These are phyloP conservation scores for Ceratotherium simum DNA, from an alignment of 2,113 vertebrate genomes.

Conservation along the genomic window DNA sequence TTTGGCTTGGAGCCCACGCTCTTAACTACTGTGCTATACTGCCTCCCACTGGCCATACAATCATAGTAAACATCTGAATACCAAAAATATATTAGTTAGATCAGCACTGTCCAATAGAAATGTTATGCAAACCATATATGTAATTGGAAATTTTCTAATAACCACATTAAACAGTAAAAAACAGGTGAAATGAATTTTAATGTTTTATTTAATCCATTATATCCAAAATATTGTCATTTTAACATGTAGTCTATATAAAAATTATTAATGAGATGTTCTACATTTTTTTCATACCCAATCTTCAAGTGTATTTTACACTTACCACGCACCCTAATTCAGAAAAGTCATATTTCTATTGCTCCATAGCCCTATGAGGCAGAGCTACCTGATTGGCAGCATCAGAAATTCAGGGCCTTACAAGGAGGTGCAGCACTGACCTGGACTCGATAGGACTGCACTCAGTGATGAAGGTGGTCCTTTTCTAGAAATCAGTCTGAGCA, in stretches of 20 bases:
- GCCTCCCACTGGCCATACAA: conserved; percentile 74
- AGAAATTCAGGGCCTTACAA: not conserved
- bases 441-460: not conserved
- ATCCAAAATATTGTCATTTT: not conserved
- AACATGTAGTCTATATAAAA: not conserved
- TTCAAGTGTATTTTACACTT: not conserved
- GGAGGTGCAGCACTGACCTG: not conserved
- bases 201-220: not conserved
- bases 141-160: conserved; percentile 1
- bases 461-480: not conserved
- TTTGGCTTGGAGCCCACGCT: not conserved
- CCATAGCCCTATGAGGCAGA: not conserved
- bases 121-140: not conserved
- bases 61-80: not conserved
- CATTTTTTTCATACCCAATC: not conserved
- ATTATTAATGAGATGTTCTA: not conserved
- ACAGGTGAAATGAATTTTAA: not conserved
- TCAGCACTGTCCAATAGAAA: not conserved
- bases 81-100: not conserved
- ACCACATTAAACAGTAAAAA: not conserved
- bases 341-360: not conserved
- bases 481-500: not conserved
- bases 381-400: not conserved
- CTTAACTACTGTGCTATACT: conserved; percentile 67
- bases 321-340: not conserved